Percentiles rank a stretch among this genome's conserved stretches.
These are phyloP conservation scores for Trachops cirrhosus DNA, from an alignment of 2,797 vertebrate genomes.

Conservation along the genomic window DNA sequence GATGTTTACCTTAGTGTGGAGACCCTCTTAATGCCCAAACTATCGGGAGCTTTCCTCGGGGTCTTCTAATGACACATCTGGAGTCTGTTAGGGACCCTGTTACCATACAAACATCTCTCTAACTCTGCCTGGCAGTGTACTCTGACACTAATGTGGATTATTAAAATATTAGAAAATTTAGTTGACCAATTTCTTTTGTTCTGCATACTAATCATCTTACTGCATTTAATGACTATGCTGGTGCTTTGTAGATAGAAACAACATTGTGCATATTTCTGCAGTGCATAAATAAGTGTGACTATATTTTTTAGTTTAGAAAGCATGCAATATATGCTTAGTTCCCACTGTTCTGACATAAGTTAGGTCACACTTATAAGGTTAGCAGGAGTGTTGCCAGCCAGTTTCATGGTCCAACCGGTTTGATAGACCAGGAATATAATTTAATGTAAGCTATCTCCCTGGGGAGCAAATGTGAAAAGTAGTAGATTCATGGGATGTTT, in stretches of 20 bases:
- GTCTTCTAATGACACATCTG: constrained; percentile 25
- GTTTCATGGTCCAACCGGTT: not conserved
- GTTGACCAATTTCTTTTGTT: not conserved
- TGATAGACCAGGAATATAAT: not conserved
- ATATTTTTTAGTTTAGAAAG: not conserved
- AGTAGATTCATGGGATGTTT: not conserved
- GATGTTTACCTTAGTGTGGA: not conserved
- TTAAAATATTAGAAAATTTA: constrained; percentile 36
- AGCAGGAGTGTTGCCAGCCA: not conserved
- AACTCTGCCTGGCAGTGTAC: not conserved
- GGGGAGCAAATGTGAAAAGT: not conserved
- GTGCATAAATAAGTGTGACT: not conserved
- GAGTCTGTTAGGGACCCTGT: not conserved
- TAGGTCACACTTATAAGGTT: not conserved
- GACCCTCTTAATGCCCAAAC: not conserved
- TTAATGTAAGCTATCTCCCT: not conserved
- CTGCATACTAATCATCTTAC: not conserved
- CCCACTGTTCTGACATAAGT: not conserved
- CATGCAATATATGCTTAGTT: not conserved
- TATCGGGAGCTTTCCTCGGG: not conserved
- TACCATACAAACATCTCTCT: not conserved
- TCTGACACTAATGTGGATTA: not conserved
- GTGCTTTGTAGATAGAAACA: not conserved
- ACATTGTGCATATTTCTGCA: not conserved
- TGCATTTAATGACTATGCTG: not conserved